Conservation (phyloP, 2,888 invertebrate genomes). For the Trichogramma dendrolimi region DNA sequence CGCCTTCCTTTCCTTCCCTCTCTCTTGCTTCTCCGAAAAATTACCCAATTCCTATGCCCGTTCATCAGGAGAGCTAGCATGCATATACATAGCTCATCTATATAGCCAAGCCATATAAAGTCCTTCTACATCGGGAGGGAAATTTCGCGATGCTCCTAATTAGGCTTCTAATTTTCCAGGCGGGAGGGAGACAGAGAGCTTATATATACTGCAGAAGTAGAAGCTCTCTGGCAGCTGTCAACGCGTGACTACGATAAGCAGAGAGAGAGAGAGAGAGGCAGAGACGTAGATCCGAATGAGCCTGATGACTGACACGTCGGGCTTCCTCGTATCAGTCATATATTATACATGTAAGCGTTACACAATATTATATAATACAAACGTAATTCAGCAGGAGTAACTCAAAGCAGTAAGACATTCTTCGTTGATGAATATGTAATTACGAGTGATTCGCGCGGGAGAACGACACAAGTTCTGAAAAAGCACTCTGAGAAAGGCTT, state of each 20-base stretch:
- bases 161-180: slow-evolving; percentile 33
- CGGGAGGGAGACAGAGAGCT: too few species aligned
- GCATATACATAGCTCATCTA: too few species aligned
- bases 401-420: slow-evolving; percentile 33
- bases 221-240: slow-evolving; percentile 33
- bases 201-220: not conserved
- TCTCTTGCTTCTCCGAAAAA: not conserved
- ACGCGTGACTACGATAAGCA: slow-evolving; percentile 39
- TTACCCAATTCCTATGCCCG: not conserved
- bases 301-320: slow-evolving; percentile 9
- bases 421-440: slow-evolving; percentile 47
- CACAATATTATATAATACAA: not conserved
- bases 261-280: too few species aligned
- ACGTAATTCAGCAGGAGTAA: slow-evolving; percentile 7
- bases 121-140: not conserved
- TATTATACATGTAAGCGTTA: not conserved
- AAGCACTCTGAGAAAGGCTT: too few species aligned
- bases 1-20: not conserved
- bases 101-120: too few species aligned
- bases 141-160: slow-evolving; percentile 32
- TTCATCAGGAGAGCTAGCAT: slow-evolving; percentile 1
- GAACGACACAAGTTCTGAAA: not conserved
- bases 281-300: slow-evolving; percentile 34
- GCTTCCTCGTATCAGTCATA: slow-evolving; percentile 17
- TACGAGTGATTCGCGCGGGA: slow-evolving; percentile 29